phyloP scores from a whole-genome alignment of 2,888 invertebrate species.

The Brenthis daphne region DNA sequence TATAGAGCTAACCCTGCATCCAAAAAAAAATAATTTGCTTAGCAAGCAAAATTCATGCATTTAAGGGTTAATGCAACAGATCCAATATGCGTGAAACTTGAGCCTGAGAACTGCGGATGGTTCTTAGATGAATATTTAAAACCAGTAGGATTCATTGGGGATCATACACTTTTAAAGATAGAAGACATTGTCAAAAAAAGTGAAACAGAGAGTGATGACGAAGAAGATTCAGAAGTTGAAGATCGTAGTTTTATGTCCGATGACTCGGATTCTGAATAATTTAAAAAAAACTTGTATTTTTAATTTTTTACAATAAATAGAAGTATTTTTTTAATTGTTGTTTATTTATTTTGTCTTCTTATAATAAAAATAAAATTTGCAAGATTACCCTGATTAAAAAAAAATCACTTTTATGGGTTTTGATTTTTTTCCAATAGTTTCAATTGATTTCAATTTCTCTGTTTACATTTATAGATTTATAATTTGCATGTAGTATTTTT shows the following conservation, averaged over 20 bases:
- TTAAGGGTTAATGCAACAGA: constrained; percentile 21
- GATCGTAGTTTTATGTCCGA: constrained; percentile 41
- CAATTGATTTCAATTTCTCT: neutral
- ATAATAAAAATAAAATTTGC: constrained; percentile 1
- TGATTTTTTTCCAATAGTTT: too few relatives aligned
- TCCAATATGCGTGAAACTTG: constrained; percentile 40
- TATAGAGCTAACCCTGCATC: too few relatives aligned
- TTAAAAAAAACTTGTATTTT: neutral
- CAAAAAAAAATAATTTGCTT: too few relatives aligned
- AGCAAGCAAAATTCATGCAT: too few relatives aligned
- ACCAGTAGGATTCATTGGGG: constrained; percentile 35
- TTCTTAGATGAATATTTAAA: constrained; percentile 37
- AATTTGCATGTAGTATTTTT: neutral
- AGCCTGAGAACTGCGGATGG: constrained; percentile 42
- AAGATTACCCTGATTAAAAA: neutral
- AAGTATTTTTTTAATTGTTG: neutral
- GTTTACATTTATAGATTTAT: neutral
- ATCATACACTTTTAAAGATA: constrained; percentile 30
- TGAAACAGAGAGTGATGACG: constrained; percentile 39
- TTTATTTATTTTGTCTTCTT: neutral
- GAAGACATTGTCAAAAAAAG: constrained; percentile 41
- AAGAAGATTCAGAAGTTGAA: constrained; percentile 33
- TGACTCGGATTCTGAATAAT: constrained; percentile 32
- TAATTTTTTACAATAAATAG: neutral
- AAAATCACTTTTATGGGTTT: too few relatives aligned